A percentile compares a stretch with the other conserved stretches of the same genome.
Evolutionary conservation across 2,797 vertebrate genomes (phyloP).

Genomic region (Danio tinwini): DNA sequence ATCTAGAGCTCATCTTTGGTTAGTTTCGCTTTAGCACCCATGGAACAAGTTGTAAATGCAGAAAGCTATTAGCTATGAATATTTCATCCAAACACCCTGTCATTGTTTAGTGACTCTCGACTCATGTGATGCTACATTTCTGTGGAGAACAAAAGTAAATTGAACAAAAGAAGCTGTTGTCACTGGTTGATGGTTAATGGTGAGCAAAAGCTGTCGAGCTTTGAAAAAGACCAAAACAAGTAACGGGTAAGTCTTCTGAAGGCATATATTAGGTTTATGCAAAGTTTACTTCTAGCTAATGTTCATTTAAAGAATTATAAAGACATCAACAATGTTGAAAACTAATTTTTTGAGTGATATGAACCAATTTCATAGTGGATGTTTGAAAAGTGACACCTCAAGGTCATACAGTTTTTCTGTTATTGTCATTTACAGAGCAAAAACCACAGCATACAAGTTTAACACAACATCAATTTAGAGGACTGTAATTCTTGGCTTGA

Average conservation of each 20-base stretch:
- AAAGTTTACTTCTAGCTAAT: background rate
- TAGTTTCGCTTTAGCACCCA: conserved; percentile 11
- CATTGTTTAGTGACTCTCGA: background rate
- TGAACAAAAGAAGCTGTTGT: background rate
- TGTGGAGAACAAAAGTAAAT: background rate
- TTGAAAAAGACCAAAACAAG: background rate
- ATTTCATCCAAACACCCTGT: background rate
- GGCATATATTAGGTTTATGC: background rate
- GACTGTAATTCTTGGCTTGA: background rate
- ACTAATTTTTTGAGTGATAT: background rate
- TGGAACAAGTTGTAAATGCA: background rate
- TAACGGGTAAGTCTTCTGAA: background rate
- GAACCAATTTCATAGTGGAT: background rate
- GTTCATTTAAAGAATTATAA: background rate
- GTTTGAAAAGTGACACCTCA: background rate
- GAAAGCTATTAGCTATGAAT: background rate
- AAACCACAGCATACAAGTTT: too few species aligned
- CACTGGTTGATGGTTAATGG: background rate
- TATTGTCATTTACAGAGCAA: background rate
- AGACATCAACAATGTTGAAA: background rate
- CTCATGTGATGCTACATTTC: background rate
- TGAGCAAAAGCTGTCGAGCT: background rate
- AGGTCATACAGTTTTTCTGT: background rate
- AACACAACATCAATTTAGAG: too few species aligned
- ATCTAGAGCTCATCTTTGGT: conserved; percentile 2